Percentiles rank a stretch among this genome's conserved stretches.
These are phyloP conservation scores for Melitaea cinxia DNA, from an alignment of 1,140 invertebrate genomes.

Conservation along the genomic window DNA sequence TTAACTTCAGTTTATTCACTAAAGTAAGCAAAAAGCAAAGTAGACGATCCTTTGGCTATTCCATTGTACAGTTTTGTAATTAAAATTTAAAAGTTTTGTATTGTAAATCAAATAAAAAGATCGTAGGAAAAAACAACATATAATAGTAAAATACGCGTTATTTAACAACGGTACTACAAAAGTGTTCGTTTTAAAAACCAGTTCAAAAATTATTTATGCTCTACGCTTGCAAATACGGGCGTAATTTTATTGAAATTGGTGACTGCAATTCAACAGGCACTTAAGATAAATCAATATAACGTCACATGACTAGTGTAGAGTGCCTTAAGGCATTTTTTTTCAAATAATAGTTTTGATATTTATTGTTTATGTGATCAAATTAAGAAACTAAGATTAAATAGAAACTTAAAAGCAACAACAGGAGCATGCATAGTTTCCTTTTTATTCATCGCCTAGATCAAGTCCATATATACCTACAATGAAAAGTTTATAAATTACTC, in stretches of 20 bases:
- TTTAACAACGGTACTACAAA: neutral
- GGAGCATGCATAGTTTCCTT: constrained; percentile 13
- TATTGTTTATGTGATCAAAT: constrained; percentile 9
- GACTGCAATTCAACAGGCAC: neutral
- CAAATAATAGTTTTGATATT: neutral
- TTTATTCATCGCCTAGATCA: neutral
- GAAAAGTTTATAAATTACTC: neutral
- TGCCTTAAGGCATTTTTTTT: too few species aligned
- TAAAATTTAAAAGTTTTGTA: too few species aligned
- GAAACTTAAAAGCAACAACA: constrained; percentile 17
- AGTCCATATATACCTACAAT: neutral
- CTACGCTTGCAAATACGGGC: neutral
- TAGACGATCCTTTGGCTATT: neutral
- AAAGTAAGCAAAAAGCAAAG: neutral
- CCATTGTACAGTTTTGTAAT: neutral
- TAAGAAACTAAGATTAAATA: constrained; percentile 15
- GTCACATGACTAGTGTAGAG: neutral
- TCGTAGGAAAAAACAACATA: too few species aligned
- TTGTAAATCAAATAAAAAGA: too few species aligned
- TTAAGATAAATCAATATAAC: neutral
- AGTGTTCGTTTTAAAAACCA: neutral
- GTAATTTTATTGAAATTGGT: neutral
- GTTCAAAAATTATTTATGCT: neutral
- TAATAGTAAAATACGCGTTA: neutral
- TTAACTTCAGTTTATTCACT: neutral